Evolutionary conservation across 1,140 invertebrate genomes (phyloP).

Genomic region (Philotrypesis tridentata): DNA sequence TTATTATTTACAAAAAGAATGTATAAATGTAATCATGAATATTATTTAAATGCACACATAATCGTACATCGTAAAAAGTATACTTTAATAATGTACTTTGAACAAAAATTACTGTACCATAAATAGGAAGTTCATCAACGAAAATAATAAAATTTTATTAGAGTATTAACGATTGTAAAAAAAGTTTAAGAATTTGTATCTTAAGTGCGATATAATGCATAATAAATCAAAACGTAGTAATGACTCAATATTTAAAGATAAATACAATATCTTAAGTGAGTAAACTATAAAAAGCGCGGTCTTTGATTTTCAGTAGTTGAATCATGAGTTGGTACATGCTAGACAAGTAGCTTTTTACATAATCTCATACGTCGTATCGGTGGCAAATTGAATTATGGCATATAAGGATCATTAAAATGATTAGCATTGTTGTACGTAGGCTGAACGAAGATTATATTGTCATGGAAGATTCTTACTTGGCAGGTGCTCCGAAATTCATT

Average conservation of each 20-base stretch:
- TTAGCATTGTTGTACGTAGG: neutral
- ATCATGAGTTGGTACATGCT: neutral
- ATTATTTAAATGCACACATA: no score
- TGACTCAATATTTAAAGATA: neutral
- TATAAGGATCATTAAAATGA: slow-evolving; percentile 24
- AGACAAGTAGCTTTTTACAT: neutral
- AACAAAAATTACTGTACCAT: no score
- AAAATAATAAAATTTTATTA: no score
- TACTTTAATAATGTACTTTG: no score
- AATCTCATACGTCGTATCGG: slow-evolving; percentile 6
- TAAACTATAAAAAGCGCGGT: neutral
- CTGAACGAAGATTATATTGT: neutral
- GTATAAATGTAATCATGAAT: no score
- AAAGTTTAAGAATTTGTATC: no score
- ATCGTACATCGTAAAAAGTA: no score
- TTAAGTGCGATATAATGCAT: neutral
- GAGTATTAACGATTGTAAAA: no score
- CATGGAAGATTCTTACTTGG: neutral
- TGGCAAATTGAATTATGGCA: slow-evolving; percentile 26
- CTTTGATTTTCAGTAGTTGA: neutral
- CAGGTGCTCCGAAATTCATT: neutral
- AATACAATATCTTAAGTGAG: neutral
- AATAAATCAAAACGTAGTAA: neutral
- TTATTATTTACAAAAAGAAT: no score
- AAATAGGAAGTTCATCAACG: no score